A percentile compares a stretch with the other conserved stretches of the same genome.
phyloP scores from a whole-genome alignment of 1,140 invertebrate genomes.

The Cecropterus lyciades region DNA sequence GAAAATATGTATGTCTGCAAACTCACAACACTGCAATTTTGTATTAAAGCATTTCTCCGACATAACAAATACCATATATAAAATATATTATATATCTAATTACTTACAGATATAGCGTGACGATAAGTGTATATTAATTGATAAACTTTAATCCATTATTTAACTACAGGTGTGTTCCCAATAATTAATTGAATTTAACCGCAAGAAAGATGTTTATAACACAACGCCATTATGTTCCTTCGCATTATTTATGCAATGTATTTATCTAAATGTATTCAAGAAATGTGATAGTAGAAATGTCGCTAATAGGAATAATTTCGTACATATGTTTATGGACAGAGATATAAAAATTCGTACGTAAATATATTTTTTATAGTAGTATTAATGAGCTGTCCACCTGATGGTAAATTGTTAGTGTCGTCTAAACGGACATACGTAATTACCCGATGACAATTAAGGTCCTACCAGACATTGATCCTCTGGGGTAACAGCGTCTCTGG shows the following conservation, averaged over 20 bases:
- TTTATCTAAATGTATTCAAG: constrained; percentile 10
- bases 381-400: too few relatives aligned
- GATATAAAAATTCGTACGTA: too few relatives aligned
- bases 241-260: constrained; percentile 1
- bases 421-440: too few relatives aligned
- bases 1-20: too few relatives aligned
- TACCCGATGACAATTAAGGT: too few relatives aligned
- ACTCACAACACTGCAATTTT: too few relatives aligned
- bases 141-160: constrained; percentile 11
- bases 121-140: constrained; percentile 10
- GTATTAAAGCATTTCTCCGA: too few relatives aligned
- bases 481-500: too few relatives aligned
- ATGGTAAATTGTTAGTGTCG: too few relatives aligned
- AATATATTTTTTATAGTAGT: too few relatives aligned
- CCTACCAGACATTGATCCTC: too few relatives aligned
- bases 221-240: not conserved
- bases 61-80: too few relatives aligned
- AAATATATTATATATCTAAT: not conserved
- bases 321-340: not conserved
- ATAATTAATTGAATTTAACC: constrained; percentile 11
- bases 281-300: constrained; percentile 4
- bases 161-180: not conserved
- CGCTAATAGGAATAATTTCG: not conserved
- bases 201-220: constrained; percentile 16
- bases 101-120: not conserved